phyloP scores from a whole-genome alignment of 37 sponge, comb jelly and placozoan species.

The Lycopodina hypogea region DNA sequence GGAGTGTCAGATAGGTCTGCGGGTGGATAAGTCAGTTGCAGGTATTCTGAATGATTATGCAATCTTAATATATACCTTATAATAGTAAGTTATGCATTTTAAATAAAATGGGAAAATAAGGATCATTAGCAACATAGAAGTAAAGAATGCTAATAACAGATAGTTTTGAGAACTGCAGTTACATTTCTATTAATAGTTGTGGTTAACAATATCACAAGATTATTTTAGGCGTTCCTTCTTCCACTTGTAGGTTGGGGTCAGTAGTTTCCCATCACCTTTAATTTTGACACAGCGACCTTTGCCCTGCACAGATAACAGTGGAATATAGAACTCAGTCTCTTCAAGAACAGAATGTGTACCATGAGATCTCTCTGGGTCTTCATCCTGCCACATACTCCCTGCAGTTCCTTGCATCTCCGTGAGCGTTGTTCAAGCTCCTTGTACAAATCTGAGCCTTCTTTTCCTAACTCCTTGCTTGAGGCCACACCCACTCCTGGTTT shows the following conservation, averaged over 20 bases:
- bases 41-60: too few relatives aligned
- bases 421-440: slow-evolving; percentile 57
- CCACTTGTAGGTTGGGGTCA: slow-evolving; percentile 62
- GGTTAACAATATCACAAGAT: too few relatives aligned
- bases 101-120: too few relatives aligned
- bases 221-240: slow-evolving; percentile 59
- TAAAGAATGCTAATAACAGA: too few relatives aligned
- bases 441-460: slow-evolving; percentile 11
- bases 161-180: too few relatives aligned
- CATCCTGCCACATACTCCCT: slow-evolving; percentile 36
- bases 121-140: too few relatives aligned
- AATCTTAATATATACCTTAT: too few relatives aligned
- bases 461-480: not conserved
- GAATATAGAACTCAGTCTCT: not conserved
- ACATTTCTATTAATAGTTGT: too few relatives aligned
- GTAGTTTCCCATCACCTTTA: slow-evolving; percentile 16
- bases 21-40: too few relatives aligned
- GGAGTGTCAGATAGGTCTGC: too few relatives aligned
- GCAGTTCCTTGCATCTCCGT: slow-evolving; percentile 45
- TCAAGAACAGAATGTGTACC: slow-evolving; percentile 12
- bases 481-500: not conserved
- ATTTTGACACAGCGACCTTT: slow-evolving; percentile 42
- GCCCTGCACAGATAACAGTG: slow-evolving; percentile 3
- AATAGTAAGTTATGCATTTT: too few relatives aligned
- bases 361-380: slow-evolving; percentile 64